phyloP scores from a whole-genome alignment of 2,888 invertebrate genomes.

The Lasioglossum lativentre region DNA sequence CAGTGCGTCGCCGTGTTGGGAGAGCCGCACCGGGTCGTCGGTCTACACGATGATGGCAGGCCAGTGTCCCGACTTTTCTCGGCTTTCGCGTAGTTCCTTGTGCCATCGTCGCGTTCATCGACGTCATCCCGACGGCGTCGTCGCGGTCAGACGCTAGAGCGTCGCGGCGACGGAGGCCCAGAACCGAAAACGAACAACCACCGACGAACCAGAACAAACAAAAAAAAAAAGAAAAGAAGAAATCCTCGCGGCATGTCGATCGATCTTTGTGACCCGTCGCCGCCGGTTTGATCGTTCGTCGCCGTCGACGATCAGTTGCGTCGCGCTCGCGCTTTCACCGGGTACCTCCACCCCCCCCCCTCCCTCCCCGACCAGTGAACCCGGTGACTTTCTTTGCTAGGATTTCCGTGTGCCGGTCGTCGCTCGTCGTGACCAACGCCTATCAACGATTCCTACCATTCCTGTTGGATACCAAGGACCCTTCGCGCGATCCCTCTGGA shows the following conservation, averaged over 20 bases:
- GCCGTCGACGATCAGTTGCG: neutral
- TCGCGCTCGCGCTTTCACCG: neutral
- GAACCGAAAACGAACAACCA: neutral
- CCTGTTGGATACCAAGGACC: neutral
- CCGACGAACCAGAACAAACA: no score
- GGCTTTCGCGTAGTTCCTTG: slow-evolving; percentile 64
- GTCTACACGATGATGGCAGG: slow-evolving; percentile 68
- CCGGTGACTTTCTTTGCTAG: slow-evolving; percentile 3
- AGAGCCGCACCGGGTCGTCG: slow-evolving; percentile 71
- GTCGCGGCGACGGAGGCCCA: slow-evolving; percentile 22
- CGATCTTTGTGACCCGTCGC: neutral
- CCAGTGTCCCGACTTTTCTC: slow-evolving; percentile 76
- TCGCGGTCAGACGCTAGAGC: slow-evolving; percentile 19
- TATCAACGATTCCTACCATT: neutral
- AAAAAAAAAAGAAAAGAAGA: neutral
- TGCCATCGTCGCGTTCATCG: slow-evolving; percentile 8
- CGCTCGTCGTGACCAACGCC: neutral
- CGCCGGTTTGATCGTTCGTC: slow-evolving; percentile 19
- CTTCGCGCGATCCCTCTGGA: neutral
- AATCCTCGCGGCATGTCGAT: slow-evolving; percentile 5
- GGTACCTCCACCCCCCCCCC: neutral
- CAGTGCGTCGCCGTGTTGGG: slow-evolving; percentile 74
- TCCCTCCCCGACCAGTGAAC: slow-evolving; percentile 8
- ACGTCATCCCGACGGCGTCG: slow-evolving; percentile 61
- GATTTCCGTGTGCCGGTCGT: neutral